Conservation (phyloP, 2,797 vertebrate species). For the Muscicapa striata region DNA sequence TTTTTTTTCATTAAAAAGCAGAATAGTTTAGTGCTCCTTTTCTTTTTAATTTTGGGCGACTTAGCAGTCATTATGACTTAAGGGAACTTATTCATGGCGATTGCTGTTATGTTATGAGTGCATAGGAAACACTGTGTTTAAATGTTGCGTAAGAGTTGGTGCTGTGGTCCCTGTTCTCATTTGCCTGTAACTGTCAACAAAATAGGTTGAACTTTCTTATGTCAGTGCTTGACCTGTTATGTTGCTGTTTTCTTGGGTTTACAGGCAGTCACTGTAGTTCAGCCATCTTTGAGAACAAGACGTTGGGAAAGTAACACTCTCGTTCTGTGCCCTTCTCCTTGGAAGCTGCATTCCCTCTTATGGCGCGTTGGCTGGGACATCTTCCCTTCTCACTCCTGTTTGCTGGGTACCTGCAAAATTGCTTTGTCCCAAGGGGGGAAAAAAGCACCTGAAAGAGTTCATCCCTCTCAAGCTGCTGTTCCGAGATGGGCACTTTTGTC, state of each 20-base stretch:
- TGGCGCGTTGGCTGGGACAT: not conserved
- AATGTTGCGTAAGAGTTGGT: not conserved
- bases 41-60: not conserved
- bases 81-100: not conserved
- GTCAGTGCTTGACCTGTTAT: not conserved
- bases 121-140: not conserved
- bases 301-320: not conserved
- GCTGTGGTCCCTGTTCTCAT: not conserved
- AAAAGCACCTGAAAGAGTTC: not conserved
- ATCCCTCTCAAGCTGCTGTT: not conserved
- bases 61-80: not conserved
- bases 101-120: not conserved
- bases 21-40: not conserved
- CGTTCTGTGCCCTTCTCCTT: not conserved
- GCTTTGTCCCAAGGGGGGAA: not conserved
- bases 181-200: not conserved
- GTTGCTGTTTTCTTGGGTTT: not conserved
- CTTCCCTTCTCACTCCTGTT: not conserved
- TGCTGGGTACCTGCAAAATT: not conserved
- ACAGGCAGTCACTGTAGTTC: not conserved
- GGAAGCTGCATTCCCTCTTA: constrained; percentile 3
- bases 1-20: not conserved
- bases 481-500: not conserved
- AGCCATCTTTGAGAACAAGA: not conserved
- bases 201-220: not conserved